Evolutionary conservation across 2,888 invertebrate species (phyloP), one percentile per base, ranked within the genome.

Genomic region (Meiosimyza platycephala): DNA sequence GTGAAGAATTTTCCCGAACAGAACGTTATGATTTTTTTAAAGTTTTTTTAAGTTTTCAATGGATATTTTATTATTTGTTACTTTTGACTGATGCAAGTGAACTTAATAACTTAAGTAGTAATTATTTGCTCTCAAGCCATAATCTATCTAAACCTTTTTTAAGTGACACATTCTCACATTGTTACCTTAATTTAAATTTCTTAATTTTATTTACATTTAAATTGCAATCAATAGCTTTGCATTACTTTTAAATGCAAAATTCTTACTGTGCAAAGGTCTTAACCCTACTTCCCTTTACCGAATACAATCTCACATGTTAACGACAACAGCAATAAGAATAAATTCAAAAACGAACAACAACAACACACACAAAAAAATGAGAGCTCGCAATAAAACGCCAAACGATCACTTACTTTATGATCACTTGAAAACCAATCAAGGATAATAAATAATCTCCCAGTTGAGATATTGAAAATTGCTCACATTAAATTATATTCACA

Each of bases 401-500:
- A 78, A 80, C 82, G 84, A 84, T 85, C 84, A 81, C 83, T 84
- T 84, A 84, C 83, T 85, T 84, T 84, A 84, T 85, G 85, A 84
- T 84, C 84, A 83, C 85, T 84, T 83, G 81, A 80, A 82, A 86
- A 83, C 85, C 85, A 86, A 86, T 86, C 86, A 86, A 82, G 83
- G 83, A 84, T 83, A 85, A 86, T 86, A 86, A 86, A 86, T 86
- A 86, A 86, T 85, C 84, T 81, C 78, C 77, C 79, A 80, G 79
- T 80, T 80, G 80, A 82, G 80, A 84, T 84, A 85, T 83, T 83
- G 86, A 84, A 85, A 85, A 86, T 85, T 84, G 82, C 82, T 79
- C 82, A 84, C 84, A 84, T 85, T 86, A 86, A 86, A 86, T 86
- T 86, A 86, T 86, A 85, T 86, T 86, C 86, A 86, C 86, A 86